A percentile compares a stretch with the other conserved stretches of the same genome.
These are phyloP conservation scores for Pararge aegeria DNA, from an alignment of 1,140 invertebrate genomes.

Conservation along the genomic window DNA sequence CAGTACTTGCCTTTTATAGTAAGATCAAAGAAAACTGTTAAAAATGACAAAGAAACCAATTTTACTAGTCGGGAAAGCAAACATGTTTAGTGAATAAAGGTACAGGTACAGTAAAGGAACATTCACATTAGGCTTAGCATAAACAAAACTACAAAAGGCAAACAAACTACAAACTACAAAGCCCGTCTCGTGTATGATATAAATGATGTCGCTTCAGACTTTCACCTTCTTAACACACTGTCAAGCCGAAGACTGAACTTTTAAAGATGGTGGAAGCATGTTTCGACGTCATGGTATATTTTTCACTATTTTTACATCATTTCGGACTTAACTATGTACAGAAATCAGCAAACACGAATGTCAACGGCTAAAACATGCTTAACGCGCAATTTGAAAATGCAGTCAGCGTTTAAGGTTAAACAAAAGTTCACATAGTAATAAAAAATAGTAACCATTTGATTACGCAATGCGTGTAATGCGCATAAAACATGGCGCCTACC, in stretches of 20 bases:
- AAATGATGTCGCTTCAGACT: not conserved
- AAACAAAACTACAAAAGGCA: not conserved
- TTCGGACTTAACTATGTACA: conserved; percentile 40
- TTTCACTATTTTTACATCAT: conserved; percentile 43
- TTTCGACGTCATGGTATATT: conserved; percentile 48
- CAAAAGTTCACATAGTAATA: no score
- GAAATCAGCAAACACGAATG: conserved; percentile 21
- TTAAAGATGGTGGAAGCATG: conserved; percentile 44
- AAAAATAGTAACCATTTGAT: no score
- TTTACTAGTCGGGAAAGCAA: no score
- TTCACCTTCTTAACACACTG: conserved; percentile 31
- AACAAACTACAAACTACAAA: no score
- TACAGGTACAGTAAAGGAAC: not conserved
- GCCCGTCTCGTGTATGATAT: not conserved
- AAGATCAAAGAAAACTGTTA: no score
- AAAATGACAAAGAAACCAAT: no score
- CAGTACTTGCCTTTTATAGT: no score
- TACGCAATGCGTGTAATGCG: no score
- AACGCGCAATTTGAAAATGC: conserved; percentile 11
- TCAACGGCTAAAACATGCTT: conserved; percentile 15
- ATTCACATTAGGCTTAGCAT: not conserved
- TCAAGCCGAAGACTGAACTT: conserved; percentile 43
- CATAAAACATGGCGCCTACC: no score
- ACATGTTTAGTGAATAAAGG: no score
- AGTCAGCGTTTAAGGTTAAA: conserved; percentile 3